Percentiles rank a stretch among this genome's conserved stretches.
These are phyloP conservation scores for Adrianichthys oophorus DNA, from an alignment of 2,797 vertebrate genomes.

Conservation along the genomic window DNA sequence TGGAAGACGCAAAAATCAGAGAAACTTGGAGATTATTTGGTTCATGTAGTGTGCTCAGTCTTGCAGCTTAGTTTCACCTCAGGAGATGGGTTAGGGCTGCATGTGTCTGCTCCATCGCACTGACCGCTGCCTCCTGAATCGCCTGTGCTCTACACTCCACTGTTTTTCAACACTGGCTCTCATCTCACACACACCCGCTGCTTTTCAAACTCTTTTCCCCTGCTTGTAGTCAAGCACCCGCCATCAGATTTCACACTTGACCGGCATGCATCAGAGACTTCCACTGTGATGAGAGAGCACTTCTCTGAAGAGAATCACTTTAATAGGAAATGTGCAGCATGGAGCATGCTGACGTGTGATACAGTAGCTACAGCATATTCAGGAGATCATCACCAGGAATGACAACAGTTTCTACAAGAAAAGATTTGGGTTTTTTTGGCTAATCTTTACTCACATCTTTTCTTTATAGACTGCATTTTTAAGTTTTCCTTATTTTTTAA, in stretches of 20 bases:
- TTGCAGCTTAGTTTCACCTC: constrained; percentile 44
- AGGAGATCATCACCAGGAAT: constrained; percentile 17
- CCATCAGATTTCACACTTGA: constrained; percentile 33
- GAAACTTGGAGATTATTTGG: constrained; percentile 47
- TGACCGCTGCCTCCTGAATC: constrained; percentile 48
- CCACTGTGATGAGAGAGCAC: constrained; percentile 24
- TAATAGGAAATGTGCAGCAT: constrained; percentile 15
- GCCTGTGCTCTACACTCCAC: constrained; percentile 39
- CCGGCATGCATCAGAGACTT: constrained; percentile 29
- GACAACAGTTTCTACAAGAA: constrained; percentile 7
- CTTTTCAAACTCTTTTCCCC: constrained; percentile 29
- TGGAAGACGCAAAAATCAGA: constrained; percentile 48
- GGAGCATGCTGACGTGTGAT: constrained; percentile 3
- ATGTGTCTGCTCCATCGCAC: constrained; percentile 25
- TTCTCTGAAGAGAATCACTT: constrained; percentile 20
- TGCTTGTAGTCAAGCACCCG: constrained; percentile 30
- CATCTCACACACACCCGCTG: constrained; percentile 37
- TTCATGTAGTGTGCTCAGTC: constrained; percentile 42
- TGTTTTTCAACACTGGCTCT: constrained; percentile 29
- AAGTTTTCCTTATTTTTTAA: not conserved
- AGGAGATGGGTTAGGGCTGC: constrained; percentile 28
- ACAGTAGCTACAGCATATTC: constrained; percentile 7
- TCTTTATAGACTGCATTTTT: not conserved
- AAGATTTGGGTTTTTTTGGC: not conserved
- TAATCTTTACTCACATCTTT: not conserved